phyloP scores from a whole-genome alignment of 1,140 invertebrate genomes.

The Heliothis virescens region DNA sequence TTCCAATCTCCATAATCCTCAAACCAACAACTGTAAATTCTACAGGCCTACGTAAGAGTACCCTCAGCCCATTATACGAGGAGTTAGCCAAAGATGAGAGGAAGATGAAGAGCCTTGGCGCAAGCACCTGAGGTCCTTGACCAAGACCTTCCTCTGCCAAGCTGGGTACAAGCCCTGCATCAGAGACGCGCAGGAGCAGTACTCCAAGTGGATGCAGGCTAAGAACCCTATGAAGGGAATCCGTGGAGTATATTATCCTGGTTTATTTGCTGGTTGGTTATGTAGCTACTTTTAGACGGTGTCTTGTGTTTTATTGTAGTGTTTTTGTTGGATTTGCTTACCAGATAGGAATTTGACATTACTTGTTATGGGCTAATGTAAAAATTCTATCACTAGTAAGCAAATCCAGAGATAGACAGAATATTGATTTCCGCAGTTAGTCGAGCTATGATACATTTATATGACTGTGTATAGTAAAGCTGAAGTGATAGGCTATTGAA shows the following conservation, averaged over 20 bases:
- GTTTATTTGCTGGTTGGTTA: neutral
- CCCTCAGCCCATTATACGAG: slow-evolving; percentile 89
- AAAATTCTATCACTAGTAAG: too few relatives aligned
- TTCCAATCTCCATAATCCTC: too few relatives aligned
- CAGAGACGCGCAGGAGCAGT: slow-evolving; percentile 88
- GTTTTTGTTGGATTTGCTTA: neutral
- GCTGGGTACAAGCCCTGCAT: slow-evolving; percentile 91
- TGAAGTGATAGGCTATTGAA: too few relatives aligned
- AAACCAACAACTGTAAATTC: slow-evolving; percentile 2
- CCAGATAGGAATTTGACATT: too few relatives aligned
- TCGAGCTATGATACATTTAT: too few relatives aligned
- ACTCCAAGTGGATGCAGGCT: slow-evolving; percentile 89
- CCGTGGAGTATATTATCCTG: slow-evolving; percentile 89
- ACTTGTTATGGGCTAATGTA: too few relatives aligned
- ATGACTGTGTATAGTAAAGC: too few relatives aligned
- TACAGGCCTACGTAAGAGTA: slow-evolving; percentile 88
- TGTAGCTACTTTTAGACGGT: neutral
- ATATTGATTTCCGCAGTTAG: too few relatives aligned
- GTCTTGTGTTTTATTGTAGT: neutral
- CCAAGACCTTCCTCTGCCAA: slow-evolving; percentile 90
- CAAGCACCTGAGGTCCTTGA: slow-evolving; percentile 87
- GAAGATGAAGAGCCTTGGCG: slow-evolving; percentile 87
- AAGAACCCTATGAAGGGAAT: slow-evolving; percentile 90
- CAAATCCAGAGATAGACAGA: too few relatives aligned
- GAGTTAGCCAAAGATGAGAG: slow-evolving; percentile 86